Conservation (phyloP, 2,113 vertebrate species). For the Entelurus aequoreus region DNA sequence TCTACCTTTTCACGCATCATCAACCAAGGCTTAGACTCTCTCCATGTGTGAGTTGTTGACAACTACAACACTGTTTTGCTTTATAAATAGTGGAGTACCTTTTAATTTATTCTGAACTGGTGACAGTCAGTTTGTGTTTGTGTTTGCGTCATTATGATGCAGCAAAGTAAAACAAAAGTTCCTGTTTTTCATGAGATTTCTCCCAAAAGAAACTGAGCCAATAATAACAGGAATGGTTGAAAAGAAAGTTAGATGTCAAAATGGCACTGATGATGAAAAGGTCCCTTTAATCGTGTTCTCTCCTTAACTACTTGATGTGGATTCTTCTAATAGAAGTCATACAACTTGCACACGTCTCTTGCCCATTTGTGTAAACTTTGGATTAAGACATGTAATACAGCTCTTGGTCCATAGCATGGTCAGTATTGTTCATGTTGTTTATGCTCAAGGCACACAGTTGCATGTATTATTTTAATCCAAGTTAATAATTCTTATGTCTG, state of each 20-base stretch:
- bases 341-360: neutral
- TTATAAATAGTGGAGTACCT: conserved; percentile 29
- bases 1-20: conserved; percentile 45
- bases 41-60: conserved; percentile 35
- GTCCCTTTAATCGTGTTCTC: neutral
- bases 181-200: neutral
- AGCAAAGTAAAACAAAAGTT: neutral
- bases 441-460: too few species aligned
- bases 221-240: neutral
- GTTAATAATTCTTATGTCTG: too few species aligned
- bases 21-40: conserved; percentile 24
- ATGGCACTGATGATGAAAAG: neutral
- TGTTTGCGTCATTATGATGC: neutral
- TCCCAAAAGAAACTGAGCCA: neutral
- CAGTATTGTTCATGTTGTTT: too few species aligned
- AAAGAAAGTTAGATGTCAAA: neutral
- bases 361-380: neutral
- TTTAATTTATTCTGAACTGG: conserved; percentile 12
- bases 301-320: neutral
- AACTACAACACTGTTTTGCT: conserved; percentile 39
- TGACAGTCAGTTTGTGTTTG: neutral
- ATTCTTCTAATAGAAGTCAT: neutral
- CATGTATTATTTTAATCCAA: too few species aligned
- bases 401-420: too few species aligned
- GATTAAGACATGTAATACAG: too few species aligned